Evolutionary conservation across 2,797 vertebrate genomes (phyloP).

Genomic region (Phoebastria nigripes): DNA sequence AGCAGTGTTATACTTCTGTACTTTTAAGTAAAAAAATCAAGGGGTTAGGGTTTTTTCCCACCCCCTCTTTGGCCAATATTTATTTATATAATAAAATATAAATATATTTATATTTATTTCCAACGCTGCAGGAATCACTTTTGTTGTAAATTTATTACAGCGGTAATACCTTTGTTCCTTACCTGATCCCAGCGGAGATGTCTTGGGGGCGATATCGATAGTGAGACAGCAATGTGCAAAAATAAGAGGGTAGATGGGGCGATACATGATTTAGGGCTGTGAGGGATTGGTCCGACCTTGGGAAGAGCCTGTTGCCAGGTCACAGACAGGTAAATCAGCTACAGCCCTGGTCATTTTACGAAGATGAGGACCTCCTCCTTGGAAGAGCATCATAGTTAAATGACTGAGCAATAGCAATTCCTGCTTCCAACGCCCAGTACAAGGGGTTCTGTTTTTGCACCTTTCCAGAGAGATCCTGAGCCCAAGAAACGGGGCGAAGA

Average conservation of each 20-base stretch:
- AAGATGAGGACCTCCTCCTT: background rate
- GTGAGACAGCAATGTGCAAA: background rate
- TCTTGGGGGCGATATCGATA: accelerated
- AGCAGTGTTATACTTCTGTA: background rate
- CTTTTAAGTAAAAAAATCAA: background rate
- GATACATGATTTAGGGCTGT: background rate
- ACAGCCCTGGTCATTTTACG: background rate
- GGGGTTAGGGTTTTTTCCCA: background rate
- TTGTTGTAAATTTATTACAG: background rate
- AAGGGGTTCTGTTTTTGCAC: background rate
- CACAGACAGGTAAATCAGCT: background rate
- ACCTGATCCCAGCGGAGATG: background rate
- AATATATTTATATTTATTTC: background rate
- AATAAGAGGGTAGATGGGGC: background rate
- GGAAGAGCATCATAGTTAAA: background rate
- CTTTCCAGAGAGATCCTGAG: background rate
- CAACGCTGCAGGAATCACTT: background rate
- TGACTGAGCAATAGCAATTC: background rate
- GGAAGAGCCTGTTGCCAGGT: background rate
- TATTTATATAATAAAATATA: background rate
- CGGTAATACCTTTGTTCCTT: background rate
- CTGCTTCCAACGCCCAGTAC: background rate
- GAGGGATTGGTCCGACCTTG: background rate
- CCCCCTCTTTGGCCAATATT: background rate
- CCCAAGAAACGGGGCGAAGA: background rate